Percentiles rank a stretch among this genome's conserved stretches.
Conservation (phyloP, 2,888 invertebrate species). For the Parnassius orleans region DNA sequence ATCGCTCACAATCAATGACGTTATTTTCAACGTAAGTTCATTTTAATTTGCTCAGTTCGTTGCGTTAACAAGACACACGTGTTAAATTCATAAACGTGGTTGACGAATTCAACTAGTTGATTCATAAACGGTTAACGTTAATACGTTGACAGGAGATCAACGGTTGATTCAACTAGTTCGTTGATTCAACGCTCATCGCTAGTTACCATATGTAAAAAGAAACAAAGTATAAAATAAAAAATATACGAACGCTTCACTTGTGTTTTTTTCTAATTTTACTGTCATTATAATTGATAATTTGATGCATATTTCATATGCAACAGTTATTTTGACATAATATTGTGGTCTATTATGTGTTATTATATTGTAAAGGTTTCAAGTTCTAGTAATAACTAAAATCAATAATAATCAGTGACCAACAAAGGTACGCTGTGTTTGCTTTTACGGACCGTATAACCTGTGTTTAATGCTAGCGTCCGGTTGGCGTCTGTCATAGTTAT, state of each 20-base stretch:
- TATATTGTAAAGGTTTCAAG: slow-evolving; percentile 64
- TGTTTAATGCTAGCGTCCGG: slow-evolving; percentile 79
- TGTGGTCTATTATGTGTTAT: slow-evolving; percentile 74
- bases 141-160: too few relatives aligned
- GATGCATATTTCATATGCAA: slow-evolving; percentile 78
- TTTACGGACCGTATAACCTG: slow-evolving; percentile 75
- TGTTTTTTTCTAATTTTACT: slow-evolving; percentile 80
- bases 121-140: too few relatives aligned
- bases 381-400: slow-evolving; percentile 78
- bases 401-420: slow-evolving; percentile 79
- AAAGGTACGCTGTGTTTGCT: slow-evolving; percentile 82
- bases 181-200: too few relatives aligned
- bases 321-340: slow-evolving; percentile 71
- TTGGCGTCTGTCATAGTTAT: slow-evolving; percentile 78
- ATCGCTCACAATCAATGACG: too few relatives aligned
- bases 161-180: too few relatives aligned
- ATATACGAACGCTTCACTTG: slow-evolving; percentile 71
- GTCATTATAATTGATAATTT: slow-evolving; percentile 77
- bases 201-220: slow-evolving; percentile 37
- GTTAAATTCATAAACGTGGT: too few relatives aligned
- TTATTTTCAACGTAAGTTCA: too few relatives aligned
- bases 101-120: too few relatives aligned
- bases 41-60: too few relatives aligned
- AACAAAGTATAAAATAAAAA: slow-evolving; percentile 66
- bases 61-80: too few relatives aligned